phyloP scores from a whole-genome alignment of 2,797 vertebrate genomes.

The Takifugu rubripes region DNA sequence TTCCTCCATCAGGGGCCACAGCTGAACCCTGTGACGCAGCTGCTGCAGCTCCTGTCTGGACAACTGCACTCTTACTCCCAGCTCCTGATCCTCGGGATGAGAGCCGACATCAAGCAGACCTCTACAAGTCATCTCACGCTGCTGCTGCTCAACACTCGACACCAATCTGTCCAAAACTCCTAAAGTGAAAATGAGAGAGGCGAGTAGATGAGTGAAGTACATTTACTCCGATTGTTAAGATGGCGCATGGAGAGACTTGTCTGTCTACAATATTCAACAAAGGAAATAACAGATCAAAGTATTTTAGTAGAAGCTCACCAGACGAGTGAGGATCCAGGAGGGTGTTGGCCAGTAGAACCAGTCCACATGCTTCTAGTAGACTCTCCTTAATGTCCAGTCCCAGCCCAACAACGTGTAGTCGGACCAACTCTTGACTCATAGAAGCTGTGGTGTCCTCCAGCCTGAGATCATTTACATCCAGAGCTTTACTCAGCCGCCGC shows the following conservation, averaged over 20 bases:
- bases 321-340: slow-evolving; percentile 78
- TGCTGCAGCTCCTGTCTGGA: slow-evolving; percentile 73
- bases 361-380: slow-evolving; percentile 83
- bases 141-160: slow-evolving; percentile 77
- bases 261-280: too few relatives aligned
- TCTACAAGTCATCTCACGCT: slow-evolving; percentile 74
- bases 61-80: slow-evolving; percentile 21
- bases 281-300: background rate
- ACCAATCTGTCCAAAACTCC: slow-evolving; percentile 78
- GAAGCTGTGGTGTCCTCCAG: slow-evolving; percentile 61
- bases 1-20: slow-evolving; percentile 92
- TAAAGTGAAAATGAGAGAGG: slow-evolving; percentile 17
- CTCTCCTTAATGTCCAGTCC: slow-evolving; percentile 82
- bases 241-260: too few relatives aligned
- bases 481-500: slow-evolving; percentile 73
- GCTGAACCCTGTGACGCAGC: slow-evolving; percentile 79
- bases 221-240: too few relatives aligned
- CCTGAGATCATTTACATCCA: slow-evolving; percentile 74
- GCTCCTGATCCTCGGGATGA: slow-evolving; percentile 46
- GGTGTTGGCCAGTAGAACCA: slow-evolving; percentile 85
- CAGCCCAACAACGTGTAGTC: slow-evolving; percentile 76
- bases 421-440: slow-evolving; percentile 77
- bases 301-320: slow-evolving; percentile 68
- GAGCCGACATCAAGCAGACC: slow-evolving; percentile 66
- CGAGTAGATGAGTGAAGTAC: background rate